Percentiles rank a stretch among this genome's conserved stretches.
Evolutionary conservation across 1,140 invertebrate genomes (phyloP).

Genomic region (Eubasilissa regina): DNA sequence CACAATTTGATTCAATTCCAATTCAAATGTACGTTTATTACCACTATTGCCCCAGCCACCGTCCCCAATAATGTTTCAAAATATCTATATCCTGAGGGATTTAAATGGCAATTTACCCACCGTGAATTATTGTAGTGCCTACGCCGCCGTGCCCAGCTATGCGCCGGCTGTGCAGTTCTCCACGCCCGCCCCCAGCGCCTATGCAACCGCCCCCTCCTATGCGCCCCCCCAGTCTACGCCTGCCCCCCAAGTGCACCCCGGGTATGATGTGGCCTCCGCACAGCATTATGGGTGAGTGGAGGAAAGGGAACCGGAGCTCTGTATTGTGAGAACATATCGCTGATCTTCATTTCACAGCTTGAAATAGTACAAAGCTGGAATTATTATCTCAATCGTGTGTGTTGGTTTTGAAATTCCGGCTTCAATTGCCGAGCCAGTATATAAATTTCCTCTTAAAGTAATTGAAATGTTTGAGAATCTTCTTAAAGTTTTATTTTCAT

Average conservation of each 20-base stretch:
- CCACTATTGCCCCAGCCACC: too few species aligned
- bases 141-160: slow-evolving; percentile 40
- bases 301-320: neutral
- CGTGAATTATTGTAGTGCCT: slow-evolving; percentile 35
- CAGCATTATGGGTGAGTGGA: slow-evolving; percentile 47
- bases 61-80: too few species aligned
- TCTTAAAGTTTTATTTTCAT: too few species aligned
- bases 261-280: slow-evolving; percentile 33
- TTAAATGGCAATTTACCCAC: neutral
- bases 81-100: neutral
- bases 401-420: too few species aligned
- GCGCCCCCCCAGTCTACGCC: neutral
- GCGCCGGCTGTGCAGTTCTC: slow-evolving; percentile 46
- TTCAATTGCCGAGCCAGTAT: too few species aligned
- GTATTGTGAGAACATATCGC: neutral
- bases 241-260: slow-evolving; percentile 2
- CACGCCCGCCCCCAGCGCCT: neutral
- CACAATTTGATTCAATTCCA: too few species aligned
- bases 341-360: neutral
- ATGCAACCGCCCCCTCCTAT: slow-evolving; percentile 1
- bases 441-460: too few species aligned
- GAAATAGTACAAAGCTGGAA: too few species aligned
- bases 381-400: neutral
- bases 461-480: too few species aligned
- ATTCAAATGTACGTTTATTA: too few species aligned